These are phyloP conservation scores for Felis chaus DNA, from an alignment of 2,113 vertebrate genomes.

Conservation along the genomic window DNA sequence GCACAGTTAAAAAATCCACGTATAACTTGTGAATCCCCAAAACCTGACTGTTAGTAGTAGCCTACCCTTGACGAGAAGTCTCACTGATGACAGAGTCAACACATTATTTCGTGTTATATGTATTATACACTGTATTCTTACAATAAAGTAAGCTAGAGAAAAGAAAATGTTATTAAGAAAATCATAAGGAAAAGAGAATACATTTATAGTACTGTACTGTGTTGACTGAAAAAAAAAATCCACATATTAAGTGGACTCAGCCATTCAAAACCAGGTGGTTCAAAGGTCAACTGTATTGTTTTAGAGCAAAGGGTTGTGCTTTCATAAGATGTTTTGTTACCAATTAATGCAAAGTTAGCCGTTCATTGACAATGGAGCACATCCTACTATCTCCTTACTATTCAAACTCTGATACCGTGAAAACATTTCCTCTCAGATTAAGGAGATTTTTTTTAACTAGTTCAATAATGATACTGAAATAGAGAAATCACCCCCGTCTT, in stretches of 20 bases:
- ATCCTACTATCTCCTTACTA: neutral
- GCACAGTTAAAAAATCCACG: neutral
- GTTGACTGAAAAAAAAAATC: neutral
- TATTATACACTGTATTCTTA: neutral
- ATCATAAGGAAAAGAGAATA: neutral
- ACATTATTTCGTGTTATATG: neutral
- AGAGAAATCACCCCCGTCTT: neutral
- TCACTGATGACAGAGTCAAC: neutral
- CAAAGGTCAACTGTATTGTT: neutral
- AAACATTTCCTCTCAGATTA: constrained; percentile 14
- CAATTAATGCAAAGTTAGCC: constrained; percentile 9
- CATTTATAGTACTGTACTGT: neutral
- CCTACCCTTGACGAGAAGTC: neutral
- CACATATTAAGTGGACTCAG: neutral
- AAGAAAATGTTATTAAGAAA: neutral
- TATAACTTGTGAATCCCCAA: neutral
- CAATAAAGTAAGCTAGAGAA: neutral
- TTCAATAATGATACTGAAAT: constrained; percentile 13
- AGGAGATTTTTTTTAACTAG: neutral
- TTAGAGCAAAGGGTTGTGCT: neutral
- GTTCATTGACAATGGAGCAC: neutral
- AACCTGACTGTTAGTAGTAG: neutral
- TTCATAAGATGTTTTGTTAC: neutral
- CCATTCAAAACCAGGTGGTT: neutral
- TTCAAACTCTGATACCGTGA: neutral